Base-by-base conservation (phyloP, 2,113 vertebrate genomes). In the Solea solea region DNA sequence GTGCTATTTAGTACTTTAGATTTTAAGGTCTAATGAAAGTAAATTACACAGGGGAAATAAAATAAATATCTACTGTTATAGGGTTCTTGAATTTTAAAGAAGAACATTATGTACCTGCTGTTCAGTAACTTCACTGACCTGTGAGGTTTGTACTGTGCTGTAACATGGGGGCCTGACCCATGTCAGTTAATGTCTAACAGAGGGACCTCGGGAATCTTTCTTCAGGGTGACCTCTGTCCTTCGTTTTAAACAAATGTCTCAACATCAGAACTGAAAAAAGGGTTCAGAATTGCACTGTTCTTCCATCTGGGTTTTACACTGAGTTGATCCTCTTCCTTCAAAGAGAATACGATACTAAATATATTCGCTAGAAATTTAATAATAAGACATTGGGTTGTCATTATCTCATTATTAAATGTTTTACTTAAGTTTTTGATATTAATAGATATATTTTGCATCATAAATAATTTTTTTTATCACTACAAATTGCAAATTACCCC, bases 141-240 rank as follows among this genome's bases (percentile, higher is more conserved):
- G 50, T 49, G 16, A 62, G 27, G 14, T 64, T 56, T 75, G 15
- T 11, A 15, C 63, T 59, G 34, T 61, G 64, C 41, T 51, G 57
- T 63, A 50, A 82, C 0, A 5, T 2, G n/a, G 13, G 14, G 46
- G 34, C 25, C 64, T 61, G 49, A 53, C 34, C 3, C 41, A 42
- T 42, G 41, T 42, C 3, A 2, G 16, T 65, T 69, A 83, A 68
- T 55, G 71, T 72, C 76, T 72, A 81, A 79, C 69, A 81, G 71
- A 69, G 80, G 74, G 74, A 79, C 62, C 70, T 72, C 69, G 76
- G 69, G 51, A 72, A 58, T 76, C 44, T 64, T 21, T 21, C 21
- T 21, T 21, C 21, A 46, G 44, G 7, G 44, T 72, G 51, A 64
- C 54, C 39, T 45, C 9, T 27, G 58, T 50, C 25, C 57, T 67